Evolutionary conservation across 2,888 invertebrate species (phyloP).

Genomic region (Ceriagrion tenellum): DNA sequence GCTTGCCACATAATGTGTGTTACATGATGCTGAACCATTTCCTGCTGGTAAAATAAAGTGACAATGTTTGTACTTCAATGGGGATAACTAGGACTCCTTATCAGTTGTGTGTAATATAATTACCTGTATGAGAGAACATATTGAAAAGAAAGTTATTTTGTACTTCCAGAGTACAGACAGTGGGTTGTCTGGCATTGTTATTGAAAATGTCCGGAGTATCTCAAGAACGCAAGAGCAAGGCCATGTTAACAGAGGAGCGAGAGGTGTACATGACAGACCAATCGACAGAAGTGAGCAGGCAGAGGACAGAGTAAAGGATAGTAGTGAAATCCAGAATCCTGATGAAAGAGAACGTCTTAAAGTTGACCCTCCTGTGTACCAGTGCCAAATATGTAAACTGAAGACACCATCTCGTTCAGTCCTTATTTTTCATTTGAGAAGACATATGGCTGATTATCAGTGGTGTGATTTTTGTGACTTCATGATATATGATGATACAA

Average conservation of each 20-base stretch:
- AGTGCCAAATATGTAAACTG: constrained; percentile 14
- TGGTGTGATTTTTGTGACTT: constrained; percentile 53
- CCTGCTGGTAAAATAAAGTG: no score
- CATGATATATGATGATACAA: not conserved
- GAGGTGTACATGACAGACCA: not conserved
- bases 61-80: no score
- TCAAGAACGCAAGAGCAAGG: not conserved
- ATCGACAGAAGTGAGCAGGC: no score
- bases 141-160: not conserved
- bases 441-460: constrained; percentile 35
- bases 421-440: constrained; percentile 44
- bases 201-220: not conserved
- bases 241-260: not conserved
- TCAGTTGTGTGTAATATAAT: no score
- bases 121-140: no score
- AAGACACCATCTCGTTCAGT: constrained; percentile 18
- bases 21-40: no score
- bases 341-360: not conserved
- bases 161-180: not conserved
- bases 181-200: not conserved
- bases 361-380: not conserved
- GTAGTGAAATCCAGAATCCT: not conserved
- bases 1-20: no score
- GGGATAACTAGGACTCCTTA: no score
- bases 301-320: not conserved